These are phyloP conservation scores for Tetrao urogallus DNA, from an alignment of 2,113 vertebrate species.

Conservation along the genomic window DNA sequence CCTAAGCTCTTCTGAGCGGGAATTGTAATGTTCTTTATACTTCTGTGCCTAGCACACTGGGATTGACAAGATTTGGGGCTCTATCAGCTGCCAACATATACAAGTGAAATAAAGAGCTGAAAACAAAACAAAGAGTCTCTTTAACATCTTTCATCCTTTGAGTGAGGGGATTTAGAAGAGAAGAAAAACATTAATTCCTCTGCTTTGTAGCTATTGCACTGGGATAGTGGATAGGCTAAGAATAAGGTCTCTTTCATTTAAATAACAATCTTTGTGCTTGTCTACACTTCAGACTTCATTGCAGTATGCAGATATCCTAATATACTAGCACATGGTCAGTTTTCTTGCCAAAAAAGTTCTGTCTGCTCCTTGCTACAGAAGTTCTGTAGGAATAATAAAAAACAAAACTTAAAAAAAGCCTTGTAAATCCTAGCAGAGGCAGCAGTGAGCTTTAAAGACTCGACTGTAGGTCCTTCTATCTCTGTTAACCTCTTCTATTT, in stretches of 20 bases:
- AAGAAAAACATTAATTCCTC: slow-evolving; percentile 47
- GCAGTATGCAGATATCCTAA: background rate
- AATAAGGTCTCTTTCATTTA: slow-evolving; percentile 20
- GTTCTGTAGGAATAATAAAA: rapidly evolving
- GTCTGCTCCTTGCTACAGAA: background rate
- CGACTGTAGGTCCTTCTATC: background rate
- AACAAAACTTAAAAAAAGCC: background rate
- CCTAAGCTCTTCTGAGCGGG: slow-evolving; percentile 25
- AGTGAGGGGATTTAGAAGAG: slow-evolving; percentile 39
- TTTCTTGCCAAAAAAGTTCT: background rate
- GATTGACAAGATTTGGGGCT: slow-evolving; percentile 26
- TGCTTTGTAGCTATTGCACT: slow-evolving; percentile 42
- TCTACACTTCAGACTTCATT: slow-evolving; percentile 13
- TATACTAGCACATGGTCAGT: background rate
- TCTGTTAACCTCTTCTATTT: background rate
- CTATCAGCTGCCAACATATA: slow-evolving; percentile 32
- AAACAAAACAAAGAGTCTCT: slow-evolving; percentile 45
- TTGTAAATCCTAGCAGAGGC: background rate
- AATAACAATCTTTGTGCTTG: slow-evolving; percentile 6
- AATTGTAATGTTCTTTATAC: slow-evolving; percentile 8
- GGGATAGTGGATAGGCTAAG: slow-evolving; percentile 15
- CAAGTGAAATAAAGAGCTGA: slow-evolving; percentile 39
- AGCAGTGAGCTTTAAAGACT: background rate
- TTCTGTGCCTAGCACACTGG: slow-evolving; percentile 7
- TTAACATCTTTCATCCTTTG: slow-evolving; percentile 16